Percentiles rank a stretch among this genome's conserved stretches.
Conservation (phyloP, 2,113 vertebrate species). For the Anoplopoma fimbria region DNA sequence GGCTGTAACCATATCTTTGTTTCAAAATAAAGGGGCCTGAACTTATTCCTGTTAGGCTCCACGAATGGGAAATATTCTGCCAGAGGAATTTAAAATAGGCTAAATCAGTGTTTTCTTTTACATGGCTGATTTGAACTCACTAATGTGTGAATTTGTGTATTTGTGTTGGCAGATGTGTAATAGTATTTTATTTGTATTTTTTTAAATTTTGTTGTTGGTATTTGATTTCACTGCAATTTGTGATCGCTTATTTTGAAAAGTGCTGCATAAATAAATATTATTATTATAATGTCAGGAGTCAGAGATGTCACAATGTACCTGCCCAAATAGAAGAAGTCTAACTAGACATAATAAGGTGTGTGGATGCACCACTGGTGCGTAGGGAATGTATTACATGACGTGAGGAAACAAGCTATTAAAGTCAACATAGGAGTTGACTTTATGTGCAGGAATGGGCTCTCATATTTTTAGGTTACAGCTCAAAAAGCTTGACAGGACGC, state of each 20-base stretch:
- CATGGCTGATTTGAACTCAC: not conserved
- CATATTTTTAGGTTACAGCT: not conserved
- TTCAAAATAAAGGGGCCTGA: not conserved
- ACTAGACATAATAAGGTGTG: not conserved
- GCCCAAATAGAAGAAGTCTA: not conserved
- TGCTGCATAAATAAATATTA: not conserved
- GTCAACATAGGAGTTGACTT: not conserved
- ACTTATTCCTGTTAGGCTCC: no score
- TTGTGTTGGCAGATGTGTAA: no score
- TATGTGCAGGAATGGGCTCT: not conserved
- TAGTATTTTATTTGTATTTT: no score
- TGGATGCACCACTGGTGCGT: not conserved
- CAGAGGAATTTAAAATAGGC: not conserved
- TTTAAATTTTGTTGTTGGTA: no score
- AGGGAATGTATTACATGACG: not conserved
- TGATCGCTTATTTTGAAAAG: not conserved
- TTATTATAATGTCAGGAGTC: not conserved
- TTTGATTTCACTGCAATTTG: not conserved
- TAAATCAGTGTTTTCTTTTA: not conserved
- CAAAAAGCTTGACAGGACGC: not conserved
- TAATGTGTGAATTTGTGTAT: not conserved
- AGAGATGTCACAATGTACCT: not conserved
- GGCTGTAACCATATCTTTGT: not conserved
- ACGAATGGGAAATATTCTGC: not conserved
- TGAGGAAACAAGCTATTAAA: not conserved